Conservation (phyloP, 2,888 invertebrate genomes). For the Frankliniella intonsa region DNA sequence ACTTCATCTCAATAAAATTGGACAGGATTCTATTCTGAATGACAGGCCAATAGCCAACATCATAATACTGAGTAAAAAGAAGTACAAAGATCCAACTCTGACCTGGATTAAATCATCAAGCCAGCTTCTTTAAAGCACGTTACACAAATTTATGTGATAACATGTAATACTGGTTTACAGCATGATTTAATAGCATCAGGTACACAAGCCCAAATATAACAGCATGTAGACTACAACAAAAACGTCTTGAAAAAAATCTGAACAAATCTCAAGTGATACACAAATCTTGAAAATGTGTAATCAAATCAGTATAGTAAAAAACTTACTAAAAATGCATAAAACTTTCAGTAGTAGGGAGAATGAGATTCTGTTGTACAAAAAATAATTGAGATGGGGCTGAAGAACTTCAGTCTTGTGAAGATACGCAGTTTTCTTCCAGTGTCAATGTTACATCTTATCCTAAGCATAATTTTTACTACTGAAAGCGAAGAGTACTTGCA, state of each 20-base stretch:
- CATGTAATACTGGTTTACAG: slow-evolving; percentile 9
- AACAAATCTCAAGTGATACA: neutral
- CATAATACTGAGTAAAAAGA: slow-evolving; percentile 11
- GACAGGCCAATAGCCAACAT: neutral
- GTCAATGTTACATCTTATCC: neutral
- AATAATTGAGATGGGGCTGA: neutral
- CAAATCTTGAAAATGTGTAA: neutral
- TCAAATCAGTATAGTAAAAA: neutral
- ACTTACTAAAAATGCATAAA: neutral
- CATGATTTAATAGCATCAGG: neutral
- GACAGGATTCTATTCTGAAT: neutral
- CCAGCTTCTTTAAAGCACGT: neutral
- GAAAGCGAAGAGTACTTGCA: slow-evolving; percentile 9
- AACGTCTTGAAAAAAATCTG: neutral
- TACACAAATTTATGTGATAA: neutral
- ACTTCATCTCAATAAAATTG: neutral
- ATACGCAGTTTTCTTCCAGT: slow-evolving; percentile 3
- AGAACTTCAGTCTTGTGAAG: slow-evolving; percentile 20
- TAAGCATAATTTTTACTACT: neutral
- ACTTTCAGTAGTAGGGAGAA: neutral
- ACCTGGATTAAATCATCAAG: neutral
- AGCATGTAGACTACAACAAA: neutral
- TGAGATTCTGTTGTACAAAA: neutral
- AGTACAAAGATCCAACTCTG: neutral
- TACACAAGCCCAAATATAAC: slow-evolving; percentile 2